phyloP scores from a whole-genome alignment of 2,113 vertebrate genomes.

The Strix uralensis region DNA sequence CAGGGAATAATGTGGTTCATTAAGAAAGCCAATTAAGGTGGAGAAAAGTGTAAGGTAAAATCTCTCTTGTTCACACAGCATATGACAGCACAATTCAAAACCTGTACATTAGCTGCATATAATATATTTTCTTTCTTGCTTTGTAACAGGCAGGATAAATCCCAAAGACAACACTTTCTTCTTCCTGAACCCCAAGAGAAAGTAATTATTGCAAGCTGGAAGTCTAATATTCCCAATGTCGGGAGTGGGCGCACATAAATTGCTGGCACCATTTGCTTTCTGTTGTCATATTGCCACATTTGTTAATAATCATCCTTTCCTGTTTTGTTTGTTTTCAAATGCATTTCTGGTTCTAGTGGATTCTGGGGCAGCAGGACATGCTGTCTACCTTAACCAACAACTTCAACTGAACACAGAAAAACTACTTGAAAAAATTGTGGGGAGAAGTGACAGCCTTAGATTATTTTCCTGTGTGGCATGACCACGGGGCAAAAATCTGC shows the following conservation, averaged over 20 bases:
- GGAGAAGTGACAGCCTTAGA: neutral
- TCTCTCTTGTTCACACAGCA: constrained; percentile 22
- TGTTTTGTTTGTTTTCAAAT: constrained; percentile 14
- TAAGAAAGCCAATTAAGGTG: constrained; percentile 58
- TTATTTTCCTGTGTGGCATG: neutral
- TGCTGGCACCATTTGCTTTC: constrained; percentile 48
- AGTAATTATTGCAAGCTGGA: constrained; percentile 68
- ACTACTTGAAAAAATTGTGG: neutral
- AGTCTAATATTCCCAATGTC: constrained; percentile 50
- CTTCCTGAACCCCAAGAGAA: constrained; percentile 69
- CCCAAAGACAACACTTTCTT: constrained; percentile 62
- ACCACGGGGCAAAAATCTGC: neutral
- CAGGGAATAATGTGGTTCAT: constrained; percentile 63
- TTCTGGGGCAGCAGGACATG: neutral
- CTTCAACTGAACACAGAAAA: constrained; percentile 59
- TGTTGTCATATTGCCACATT: constrained; percentile 55
- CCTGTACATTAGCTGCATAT: constrained; percentile 34
- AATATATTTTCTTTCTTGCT: constrained; percentile 60
- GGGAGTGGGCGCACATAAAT: constrained; percentile 58
- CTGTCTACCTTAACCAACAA: constrained; percentile 11
- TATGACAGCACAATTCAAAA: constrained; percentile 56
- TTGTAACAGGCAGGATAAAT: constrained; percentile 67
- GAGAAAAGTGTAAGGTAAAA: constrained; percentile 57
- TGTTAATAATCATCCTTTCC: constrained; percentile 35
- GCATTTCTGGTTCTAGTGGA: constrained; percentile 25